phyloP scores from a whole-genome alignment of 2,797 vertebrate species.

The Molossus molossus region DNA sequence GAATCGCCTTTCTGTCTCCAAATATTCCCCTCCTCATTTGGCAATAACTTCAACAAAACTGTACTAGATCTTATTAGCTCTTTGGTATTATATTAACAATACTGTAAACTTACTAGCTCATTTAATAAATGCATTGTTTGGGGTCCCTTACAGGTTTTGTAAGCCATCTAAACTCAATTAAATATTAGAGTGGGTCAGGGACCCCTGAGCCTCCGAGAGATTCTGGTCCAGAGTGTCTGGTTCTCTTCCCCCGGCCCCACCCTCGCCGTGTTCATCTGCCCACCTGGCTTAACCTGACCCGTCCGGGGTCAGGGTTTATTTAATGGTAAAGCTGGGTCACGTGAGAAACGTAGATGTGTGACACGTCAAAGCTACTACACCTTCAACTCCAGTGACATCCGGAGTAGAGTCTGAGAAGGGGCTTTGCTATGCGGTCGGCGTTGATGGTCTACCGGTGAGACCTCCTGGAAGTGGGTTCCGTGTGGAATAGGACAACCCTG shows the following conservation, averaged over 20 bases:
- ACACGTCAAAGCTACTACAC: accelerated
- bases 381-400: accelerated
- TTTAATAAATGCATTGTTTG: background rate
- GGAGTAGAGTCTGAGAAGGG: background rate
- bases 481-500: accelerated
- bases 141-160: background rate
- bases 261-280: accelerated
- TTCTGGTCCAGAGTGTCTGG: too few relatives aligned
- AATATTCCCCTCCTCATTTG: background rate
- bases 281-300: too few relatives aligned
- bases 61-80: background rate
- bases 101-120: background rate
- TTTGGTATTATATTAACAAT: background rate
- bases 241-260: background rate
- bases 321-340: accelerated
- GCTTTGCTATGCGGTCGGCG: accelerated
- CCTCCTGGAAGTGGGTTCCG: background rate
- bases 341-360: accelerated
- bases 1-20: background rate
- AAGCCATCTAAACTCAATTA: background rate
- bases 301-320: background rate
- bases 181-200: background rate
- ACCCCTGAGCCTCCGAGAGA: background rate
- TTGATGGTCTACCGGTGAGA: too few relatives aligned
- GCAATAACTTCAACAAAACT: background rate